Conservation (phyloP, 2,797 vertebrate genomes). For the Cynopterus sphinx region DNA sequence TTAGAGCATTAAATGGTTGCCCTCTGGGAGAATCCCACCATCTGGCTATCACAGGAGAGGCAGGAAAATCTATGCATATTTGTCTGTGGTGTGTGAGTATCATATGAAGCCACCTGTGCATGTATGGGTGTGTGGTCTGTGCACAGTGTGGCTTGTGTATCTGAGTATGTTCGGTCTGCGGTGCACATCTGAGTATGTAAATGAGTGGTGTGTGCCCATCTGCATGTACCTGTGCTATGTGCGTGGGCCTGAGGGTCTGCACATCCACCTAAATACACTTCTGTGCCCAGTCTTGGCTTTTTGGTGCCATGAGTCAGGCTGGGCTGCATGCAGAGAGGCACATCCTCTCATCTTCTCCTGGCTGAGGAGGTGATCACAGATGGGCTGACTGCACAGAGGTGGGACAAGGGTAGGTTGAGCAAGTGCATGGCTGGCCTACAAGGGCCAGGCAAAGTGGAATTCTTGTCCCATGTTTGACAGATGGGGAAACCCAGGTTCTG, state of each 20-base stretch:
- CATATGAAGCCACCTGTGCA: conserved; percentile 34
- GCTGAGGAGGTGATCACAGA: not conserved
- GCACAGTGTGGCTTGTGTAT: not conserved
- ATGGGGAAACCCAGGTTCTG: not conserved
- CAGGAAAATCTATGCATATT: conserved; percentile 50
- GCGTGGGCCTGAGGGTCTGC: not conserved
- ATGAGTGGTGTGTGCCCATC: not conserved
- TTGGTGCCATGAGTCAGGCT: not conserved
- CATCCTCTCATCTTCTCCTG: not conserved
- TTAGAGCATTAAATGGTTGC: conserved; percentile 88
- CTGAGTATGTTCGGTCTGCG: not conserved
- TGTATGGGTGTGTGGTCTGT: not conserved
- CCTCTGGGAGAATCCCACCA: conserved; percentile 85
- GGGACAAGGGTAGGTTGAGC: not conserved
- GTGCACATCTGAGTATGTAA: not conserved
- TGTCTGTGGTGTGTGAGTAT: conserved; percentile 50
- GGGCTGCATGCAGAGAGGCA: not conserved
- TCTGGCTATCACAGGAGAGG: conserved; percentile 83
- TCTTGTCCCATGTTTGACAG: not conserved
- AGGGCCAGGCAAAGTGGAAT: not conserved
- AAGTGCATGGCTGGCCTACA: not conserved
- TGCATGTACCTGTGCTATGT: not conserved
- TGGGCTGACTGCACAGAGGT: not conserved
- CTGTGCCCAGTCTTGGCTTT: not conserved
- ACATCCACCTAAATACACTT: not conserved